A percentile compares a stretch with the other conserved stretches of the same genome.
Evolutionary conservation across 2,797 vertebrate species (phyloP).

Genomic region (Caiman crocodilus): DNA sequence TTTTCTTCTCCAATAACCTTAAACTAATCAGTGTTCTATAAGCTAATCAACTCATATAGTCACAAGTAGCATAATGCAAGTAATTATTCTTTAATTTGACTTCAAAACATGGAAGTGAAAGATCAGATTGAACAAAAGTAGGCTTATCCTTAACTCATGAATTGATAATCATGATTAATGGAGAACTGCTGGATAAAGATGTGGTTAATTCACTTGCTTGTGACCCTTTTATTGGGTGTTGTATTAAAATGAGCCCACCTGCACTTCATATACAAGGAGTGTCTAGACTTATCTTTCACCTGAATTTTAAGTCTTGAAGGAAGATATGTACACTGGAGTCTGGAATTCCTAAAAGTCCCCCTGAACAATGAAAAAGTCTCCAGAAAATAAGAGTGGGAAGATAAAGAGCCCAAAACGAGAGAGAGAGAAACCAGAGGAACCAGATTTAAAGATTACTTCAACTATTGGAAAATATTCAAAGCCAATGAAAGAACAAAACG

Average conservation of each 20-base stretch:
- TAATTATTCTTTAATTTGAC: constrained; percentile 77
- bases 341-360: not conserved
- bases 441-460: not conserved
- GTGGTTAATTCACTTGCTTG: constrained; percentile 68
- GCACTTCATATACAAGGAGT: constrained; percentile 3
- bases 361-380: not conserved
- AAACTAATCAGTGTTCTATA: constrained; percentile 73
- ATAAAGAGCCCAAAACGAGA: not conserved
- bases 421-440: not conserved
- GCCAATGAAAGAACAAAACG: not conserved
- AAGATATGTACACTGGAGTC: not conserved
- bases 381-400: not conserved
- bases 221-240: not conserved
- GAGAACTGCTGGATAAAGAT: constrained; percentile 52
- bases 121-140: constrained; percentile 66
- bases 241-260: constrained; percentile 25
- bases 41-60: constrained; percentile 78
- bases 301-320: not conserved
- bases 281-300: not conserved
- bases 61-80: constrained; percentile 73
- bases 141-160: constrained; percentile 67
- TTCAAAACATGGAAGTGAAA: constrained; percentile 74
- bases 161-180: constrained; percentile 72
- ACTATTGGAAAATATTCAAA: not conserved
- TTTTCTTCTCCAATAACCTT: constrained; percentile 57